phyloP scores from a whole-genome alignment of 2,113 vertebrate species.

The Eptatretus burgeri region DNA sequence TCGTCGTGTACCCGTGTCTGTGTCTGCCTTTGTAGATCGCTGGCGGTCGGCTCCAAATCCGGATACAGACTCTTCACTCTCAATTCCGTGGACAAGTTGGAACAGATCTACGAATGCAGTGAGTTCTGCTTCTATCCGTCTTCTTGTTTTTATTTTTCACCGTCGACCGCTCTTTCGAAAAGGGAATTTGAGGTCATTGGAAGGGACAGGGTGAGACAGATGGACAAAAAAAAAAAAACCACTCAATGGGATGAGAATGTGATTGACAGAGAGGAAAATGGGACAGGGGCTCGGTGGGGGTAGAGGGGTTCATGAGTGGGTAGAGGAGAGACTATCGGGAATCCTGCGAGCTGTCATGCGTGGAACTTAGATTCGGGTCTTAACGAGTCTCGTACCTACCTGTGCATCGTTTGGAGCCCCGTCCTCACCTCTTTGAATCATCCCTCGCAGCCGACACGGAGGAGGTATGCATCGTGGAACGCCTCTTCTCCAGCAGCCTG shows the following conservation, averaged over 20 bases:
- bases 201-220: no score
- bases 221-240: no score
- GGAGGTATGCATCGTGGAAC: constrained; percentile 89
- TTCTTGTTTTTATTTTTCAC: neutral
- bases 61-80: constrained; percentile 98
- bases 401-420: neutral
- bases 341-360: neutral
- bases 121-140: constrained; percentile 19
- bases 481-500: constrained; percentile 77
- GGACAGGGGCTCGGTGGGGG: no score
- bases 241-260: no score
- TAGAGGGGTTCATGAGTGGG: neutral
- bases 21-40: constrained; percentile 28
- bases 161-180: no score
- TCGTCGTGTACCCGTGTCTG: neutral
- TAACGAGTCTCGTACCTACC: neutral
- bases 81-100: constrained; percentile 91
- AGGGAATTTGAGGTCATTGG: no score
- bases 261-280: no score
- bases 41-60: constrained; percentile 88
- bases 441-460: constrained; percentile 49
- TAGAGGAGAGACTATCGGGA: neutral
- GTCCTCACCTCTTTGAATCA: neutral
- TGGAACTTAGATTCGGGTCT: neutral
- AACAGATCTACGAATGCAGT: constrained; percentile 99